phyloP scores from a whole-genome alignment of 2,888 invertebrate genomes.

The Heterodera filipjevi region DNA sequence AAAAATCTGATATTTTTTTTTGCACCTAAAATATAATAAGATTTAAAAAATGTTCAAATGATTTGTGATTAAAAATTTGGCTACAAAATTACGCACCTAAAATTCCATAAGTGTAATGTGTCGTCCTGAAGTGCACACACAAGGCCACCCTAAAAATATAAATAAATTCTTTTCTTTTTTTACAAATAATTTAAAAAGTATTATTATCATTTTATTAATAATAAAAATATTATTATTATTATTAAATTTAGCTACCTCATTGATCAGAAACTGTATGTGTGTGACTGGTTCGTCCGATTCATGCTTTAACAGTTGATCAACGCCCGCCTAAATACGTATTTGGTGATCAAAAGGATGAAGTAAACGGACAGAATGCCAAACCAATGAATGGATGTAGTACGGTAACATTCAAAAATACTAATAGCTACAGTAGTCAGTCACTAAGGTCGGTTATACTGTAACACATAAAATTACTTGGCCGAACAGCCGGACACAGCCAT shows the following conservation, averaged over 20 bases:
- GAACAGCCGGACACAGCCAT: conserved; percentile 73
- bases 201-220: background rate
- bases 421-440: no score
- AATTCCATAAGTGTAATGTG: conserved; percentile 94
- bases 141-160: conserved; percentile 76
- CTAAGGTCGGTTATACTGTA: no score
- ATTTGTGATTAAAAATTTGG: no score
- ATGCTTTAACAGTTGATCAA: conserved; percentile 90
- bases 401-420: no score
- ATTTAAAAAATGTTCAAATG: no score
- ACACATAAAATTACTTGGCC: conserved; percentile 72
- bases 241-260: conserved; percentile 73
- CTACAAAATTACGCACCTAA: conserved; percentile 66
- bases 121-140: conserved; percentile 95
- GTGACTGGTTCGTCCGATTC: conserved; percentile 75
- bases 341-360: no score
- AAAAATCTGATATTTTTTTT: background rate
- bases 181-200: background rate
- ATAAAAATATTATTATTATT: background rate
- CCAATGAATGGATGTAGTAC: no score
- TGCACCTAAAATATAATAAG: conserved; percentile 83
- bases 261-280: conserved; percentile 89
- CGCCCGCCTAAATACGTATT: conserved; percentile 79
- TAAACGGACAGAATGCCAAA: no score
- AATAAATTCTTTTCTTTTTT: no score